Conservation (phyloP, 2,888 invertebrate genomes). For the Eledona agricola region DNA sequence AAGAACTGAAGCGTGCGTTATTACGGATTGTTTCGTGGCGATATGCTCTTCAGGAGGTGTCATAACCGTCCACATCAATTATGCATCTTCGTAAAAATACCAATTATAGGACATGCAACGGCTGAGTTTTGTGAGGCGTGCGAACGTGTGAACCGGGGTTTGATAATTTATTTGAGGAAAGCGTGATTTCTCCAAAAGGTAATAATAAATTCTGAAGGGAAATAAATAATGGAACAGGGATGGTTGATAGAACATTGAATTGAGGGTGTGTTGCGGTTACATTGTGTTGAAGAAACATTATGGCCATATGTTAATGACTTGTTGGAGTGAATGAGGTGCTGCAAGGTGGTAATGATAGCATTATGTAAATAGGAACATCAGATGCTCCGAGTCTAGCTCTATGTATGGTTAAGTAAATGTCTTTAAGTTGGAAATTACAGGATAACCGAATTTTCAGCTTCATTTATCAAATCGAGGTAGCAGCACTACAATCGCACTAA, state of each 20-base stretch:
- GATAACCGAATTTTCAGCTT: constrained; percentile 21
- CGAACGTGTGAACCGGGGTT: no score
- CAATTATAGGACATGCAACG: constrained; percentile 40
- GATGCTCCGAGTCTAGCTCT: constrained; percentile 18
- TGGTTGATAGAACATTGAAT: constrained; percentile 25
- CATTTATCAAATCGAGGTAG: no score
- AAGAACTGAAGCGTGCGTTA: no score
- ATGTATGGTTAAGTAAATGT: constrained; percentile 23
- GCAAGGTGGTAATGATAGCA: constrained; percentile 38
- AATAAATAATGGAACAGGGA: constrained; percentile 29
- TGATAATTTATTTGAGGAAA: constrained; percentile 16
- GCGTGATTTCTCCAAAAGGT: constrained; percentile 18
- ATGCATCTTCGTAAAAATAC: constrained; percentile 40
- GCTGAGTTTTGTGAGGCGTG: no score
- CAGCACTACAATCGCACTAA: no score
- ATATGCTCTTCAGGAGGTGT: constrained; percentile 35
- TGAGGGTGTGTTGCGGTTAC: constrained; percentile 31
- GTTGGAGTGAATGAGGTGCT: constrained; percentile 35
- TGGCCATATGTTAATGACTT: constrained; percentile 35
- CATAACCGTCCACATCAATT: constrained; percentile 41
- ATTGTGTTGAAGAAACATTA: constrained; percentile 33
- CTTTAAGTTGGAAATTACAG: constrained; percentile 19
- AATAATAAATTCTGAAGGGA: constrained; percentile 23
- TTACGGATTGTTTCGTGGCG: constrained; percentile 34
- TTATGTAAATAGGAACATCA: constrained; percentile 35